Evolutionary conservation across 2,888 invertebrate species (phyloP).

Genomic region (Drosophila parthenogenetica): DNA sequence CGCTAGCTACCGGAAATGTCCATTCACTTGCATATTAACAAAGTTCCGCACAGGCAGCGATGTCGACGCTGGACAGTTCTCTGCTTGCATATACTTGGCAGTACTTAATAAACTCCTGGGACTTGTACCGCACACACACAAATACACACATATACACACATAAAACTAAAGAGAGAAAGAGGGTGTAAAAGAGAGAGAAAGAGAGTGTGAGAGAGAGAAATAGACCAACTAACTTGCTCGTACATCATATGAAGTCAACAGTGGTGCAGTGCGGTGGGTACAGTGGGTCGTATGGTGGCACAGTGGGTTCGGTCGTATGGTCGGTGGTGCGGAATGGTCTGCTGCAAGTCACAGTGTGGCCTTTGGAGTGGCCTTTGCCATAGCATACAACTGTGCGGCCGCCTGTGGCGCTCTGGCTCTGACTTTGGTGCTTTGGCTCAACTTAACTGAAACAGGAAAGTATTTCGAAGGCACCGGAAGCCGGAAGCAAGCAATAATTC

Average conservation of each 20-base stretch:
- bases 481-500: slow-evolving; percentile 84
- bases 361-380: slow-evolving; percentile 56
- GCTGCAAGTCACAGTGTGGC: slow-evolving; percentile 55
- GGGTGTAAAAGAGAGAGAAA: background rate
- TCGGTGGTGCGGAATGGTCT: background rate
- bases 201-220: slow-evolving; percentile 13
- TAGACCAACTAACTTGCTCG: slow-evolving; percentile 63
- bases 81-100: slow-evolving; percentile 70
- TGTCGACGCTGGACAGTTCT: slow-evolving; percentile 39
- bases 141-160: slow-evolving; percentile 14
- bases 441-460: slow-evolving; percentile 76
- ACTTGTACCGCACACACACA: slow-evolving; percentile 35
- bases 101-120: slow-evolving; percentile 77
- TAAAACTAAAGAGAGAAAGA: slow-evolving; percentile 1
- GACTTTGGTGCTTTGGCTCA: slow-evolving; percentile 33
- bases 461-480: slow-evolving; percentile 82
- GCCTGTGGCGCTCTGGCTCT: slow-evolving; percentile 56
- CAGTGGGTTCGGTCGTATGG: background rate
- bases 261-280: background rate
- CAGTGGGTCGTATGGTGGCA: background rate
- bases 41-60: slow-evolving; percentile 71
- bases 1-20: slow-evolving; percentile 80
- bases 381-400: slow-evolving; percentile 74
- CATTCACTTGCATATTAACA: slow-evolving; percentile 81
- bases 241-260: slow-evolving; percentile 59